Percentiles rank a stretch among this genome's conserved stretches.
Evolutionary conservation across 2,797 vertebrate species (phyloP).

Genomic region (Fundulus diaphanus): DNA sequence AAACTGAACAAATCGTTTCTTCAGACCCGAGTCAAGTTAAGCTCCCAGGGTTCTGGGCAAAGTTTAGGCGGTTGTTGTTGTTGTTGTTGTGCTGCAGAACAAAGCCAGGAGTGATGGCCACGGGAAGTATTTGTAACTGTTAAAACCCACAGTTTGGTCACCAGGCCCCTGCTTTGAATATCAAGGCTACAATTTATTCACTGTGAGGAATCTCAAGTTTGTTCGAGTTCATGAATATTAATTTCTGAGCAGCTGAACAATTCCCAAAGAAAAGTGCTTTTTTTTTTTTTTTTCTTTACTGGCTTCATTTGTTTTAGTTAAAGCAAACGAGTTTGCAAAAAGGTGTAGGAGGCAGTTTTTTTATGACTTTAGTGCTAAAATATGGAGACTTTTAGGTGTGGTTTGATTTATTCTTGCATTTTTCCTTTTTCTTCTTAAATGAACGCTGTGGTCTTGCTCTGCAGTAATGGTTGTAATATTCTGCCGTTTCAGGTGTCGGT

Average conservation of each 20-base stretch:
- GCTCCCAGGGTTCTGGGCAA: neutral
- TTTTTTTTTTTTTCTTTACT: neutral
- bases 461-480: neutral
- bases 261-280: neutral
- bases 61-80: neutral
- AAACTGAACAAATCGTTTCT: neutral
- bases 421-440: neutral
- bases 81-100: neutral
- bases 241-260: slow-evolving; percentile 8
- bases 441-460: neutral
- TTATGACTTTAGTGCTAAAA: neutral
- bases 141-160: slow-evolving; percentile 1
- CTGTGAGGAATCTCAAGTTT: slow-evolving; percentile 31
- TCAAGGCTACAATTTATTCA: slow-evolving; percentile 29
- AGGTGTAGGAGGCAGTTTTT: neutral
- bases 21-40: neutral
- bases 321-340: neutral
- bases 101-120: neutral
- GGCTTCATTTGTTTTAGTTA: neutral
- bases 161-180: slow-evolving; percentile 5
- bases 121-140: slow-evolving; percentile 2
- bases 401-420: neutral
- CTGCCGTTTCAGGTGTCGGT: slow-evolving; percentile 82
- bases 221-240: slow-evolving; percentile 25
- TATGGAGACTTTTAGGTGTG: neutral